Evolutionary conservation across 2,113 vertebrate genomes (phyloP).

Genomic region (Dasyurus viverrinus): DNA sequence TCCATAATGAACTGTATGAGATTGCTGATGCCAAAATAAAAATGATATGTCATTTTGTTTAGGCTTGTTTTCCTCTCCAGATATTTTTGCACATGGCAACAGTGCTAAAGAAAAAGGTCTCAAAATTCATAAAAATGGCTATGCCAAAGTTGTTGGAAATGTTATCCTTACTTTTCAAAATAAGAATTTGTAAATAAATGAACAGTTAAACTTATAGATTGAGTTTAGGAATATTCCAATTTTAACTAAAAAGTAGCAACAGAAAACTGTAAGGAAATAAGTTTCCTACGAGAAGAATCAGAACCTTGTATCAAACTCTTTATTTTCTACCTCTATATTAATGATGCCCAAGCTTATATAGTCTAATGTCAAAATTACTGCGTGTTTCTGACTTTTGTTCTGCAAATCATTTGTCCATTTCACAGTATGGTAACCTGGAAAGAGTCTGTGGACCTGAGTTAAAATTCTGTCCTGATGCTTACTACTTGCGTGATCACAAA

Average conservation of each 20-base stretch:
- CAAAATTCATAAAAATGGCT: slow-evolving; percentile 7
- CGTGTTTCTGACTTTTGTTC: not conserved
- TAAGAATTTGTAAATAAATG: not conserved
- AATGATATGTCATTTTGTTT: slow-evolving; percentile 30
- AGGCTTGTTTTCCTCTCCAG: slow-evolving; percentile 39
- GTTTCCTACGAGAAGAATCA: not conserved
- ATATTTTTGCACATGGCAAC: not conserved
- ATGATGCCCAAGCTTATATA: not conserved
- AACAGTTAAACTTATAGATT: not conserved
- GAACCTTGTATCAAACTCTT: not conserved
- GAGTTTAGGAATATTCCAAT: not conserved
- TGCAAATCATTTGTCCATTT: not conserved
- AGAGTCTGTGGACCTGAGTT: not conserved
- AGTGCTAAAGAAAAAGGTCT: not conserved
- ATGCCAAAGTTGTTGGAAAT: not conserved
- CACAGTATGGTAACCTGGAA: not conserved
- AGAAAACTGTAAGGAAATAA: not conserved
- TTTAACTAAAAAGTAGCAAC: not conserved
- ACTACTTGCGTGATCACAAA: not conserved
- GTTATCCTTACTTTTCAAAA: not conserved
- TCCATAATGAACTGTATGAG: slow-evolving; percentile 68
- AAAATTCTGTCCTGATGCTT: not conserved
- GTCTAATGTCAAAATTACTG: not conserved
- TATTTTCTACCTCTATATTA: not conserved
- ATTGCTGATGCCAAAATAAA: slow-evolving; percentile 65